Percentiles rank a stretch among this genome's conserved stretches.
These are phyloP conservation scores for Cheilosia scutellata DNA, from an alignment of 2,888 invertebrate genomes.

Conservation along the genomic window DNA sequence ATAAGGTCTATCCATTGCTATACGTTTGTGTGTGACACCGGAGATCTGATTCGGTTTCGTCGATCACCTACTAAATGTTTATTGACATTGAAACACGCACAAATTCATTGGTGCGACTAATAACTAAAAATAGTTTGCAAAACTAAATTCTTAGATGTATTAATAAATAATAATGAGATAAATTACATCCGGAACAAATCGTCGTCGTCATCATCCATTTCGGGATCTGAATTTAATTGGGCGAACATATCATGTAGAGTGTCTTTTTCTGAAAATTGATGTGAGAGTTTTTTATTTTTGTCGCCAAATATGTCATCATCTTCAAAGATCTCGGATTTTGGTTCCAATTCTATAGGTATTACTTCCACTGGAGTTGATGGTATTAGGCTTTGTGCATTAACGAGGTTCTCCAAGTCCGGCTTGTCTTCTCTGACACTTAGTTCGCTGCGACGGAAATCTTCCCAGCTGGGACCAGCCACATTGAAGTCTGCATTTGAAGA, in stretches of 20 bases:
- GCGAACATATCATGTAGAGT: slow-evolving; percentile 78
- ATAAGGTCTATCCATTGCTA: too few relatives aligned
- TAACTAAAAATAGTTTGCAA: slow-evolving; percentile 21
- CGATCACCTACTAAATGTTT: too few relatives aligned
- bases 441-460: slow-evolving; percentile 57
- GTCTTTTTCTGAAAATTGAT: slow-evolving; percentile 63
- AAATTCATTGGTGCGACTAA: not conserved
- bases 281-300: not conserved
- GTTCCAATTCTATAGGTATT: slow-evolving; percentile 43
- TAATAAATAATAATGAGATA: not conserved
- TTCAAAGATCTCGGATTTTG: slow-evolving; percentile 42
- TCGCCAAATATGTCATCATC: slow-evolving; percentile 43
- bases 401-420: slow-evolving; percentile 55
- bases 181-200: slow-evolving; percentile 30
- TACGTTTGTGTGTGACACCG: too few relatives aligned
- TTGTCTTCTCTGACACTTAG: slow-evolving; percentile 67
- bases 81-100: not conserved
- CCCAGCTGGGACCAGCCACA: slow-evolving; percentile 50
- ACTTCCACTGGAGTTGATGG: not conserved
- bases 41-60: too few relatives aligned
- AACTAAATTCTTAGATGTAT: not conserved
- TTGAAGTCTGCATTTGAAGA: slow-evolving; percentile 4
- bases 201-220: slow-evolving; percentile 76
- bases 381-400: not conserved
- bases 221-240: slow-evolving; percentile 78